phyloP scores from a whole-genome alignment of 2,113 vertebrate genomes.

The Bubo blakistoni region DNA sequence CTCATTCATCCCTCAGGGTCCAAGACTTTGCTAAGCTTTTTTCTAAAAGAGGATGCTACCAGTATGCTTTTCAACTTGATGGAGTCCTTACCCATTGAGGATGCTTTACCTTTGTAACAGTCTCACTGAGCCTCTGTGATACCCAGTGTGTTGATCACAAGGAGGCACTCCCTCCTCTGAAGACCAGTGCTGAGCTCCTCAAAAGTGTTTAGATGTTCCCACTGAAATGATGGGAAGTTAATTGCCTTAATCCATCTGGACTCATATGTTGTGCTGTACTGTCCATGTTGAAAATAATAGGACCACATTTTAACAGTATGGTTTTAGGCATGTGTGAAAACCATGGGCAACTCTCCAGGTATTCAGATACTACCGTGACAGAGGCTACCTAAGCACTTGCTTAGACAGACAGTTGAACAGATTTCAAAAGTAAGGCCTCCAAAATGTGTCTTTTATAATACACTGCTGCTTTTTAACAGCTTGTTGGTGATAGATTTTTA shows the following conservation, averaged over 20 bases:
- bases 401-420: conserved; percentile 21
- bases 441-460: conserved; percentile 16
- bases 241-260: conserved; percentile 2
- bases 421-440: conserved; percentile 16
- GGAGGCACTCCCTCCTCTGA: not conserved
- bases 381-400: not conserved
- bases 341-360: not conserved
- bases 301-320: conserved; percentile 11
- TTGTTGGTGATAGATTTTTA: conserved; percentile 24
- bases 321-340: conserved; percentile 25
- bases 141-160: not conserved
- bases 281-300: not conserved
- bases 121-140: not conserved
- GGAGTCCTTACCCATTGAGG: not conserved
- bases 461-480: not conserved
- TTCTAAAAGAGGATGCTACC: not conserved
- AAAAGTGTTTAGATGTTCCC: not conserved
- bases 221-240: not conserved
- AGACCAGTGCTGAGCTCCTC: not conserved
- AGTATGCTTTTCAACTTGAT: not conserved
- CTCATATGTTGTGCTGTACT: not conserved
- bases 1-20: not conserved
- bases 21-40: not conserved
- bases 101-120: not conserved
- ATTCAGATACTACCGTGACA: not conserved